phyloP scores from a whole-genome alignment of 2,113 vertebrate species.

The Pholis gunnellus region DNA sequence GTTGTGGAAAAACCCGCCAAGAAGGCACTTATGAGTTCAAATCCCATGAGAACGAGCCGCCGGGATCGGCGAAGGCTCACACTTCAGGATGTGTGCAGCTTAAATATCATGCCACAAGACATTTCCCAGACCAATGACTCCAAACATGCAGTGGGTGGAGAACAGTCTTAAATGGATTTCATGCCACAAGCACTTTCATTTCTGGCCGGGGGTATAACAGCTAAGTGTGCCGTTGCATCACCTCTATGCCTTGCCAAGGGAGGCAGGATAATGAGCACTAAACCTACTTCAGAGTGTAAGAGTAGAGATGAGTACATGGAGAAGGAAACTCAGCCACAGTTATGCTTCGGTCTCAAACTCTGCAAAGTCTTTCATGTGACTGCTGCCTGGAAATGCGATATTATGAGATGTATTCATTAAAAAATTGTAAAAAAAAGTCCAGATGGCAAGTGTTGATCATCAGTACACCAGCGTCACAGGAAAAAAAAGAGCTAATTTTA shows the following conservation, averaged over 20 bases:
- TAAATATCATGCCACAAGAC: constrained; percentile 70
- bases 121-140: constrained; percentile 68
- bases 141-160: constrained; percentile 46
- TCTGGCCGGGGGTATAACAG: constrained; percentile 51
- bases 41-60: constrained; percentile 42
- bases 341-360: constrained; percentile 24
- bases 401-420: constrained; percentile 13
- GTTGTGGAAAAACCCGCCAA: constrained; percentile 61
- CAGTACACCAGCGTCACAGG: constrained; percentile 25
- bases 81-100: constrained; percentile 56
- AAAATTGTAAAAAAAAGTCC: constrained; percentile 3
- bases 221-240: constrained; percentile 50
- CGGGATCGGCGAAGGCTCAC: constrained; percentile 41
- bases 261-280: constrained; percentile 70
- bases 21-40: constrained; percentile 71
- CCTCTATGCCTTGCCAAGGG: constrained; percentile 58
- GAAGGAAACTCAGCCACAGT: constrained; percentile 6
- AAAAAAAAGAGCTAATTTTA: constrained; percentile 44
- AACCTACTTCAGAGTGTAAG: constrained; percentile 49
- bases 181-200: constrained; percentile 67
- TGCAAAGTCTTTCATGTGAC: constrained; percentile 7
- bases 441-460: constrained; percentile 48
- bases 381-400: constrained; percentile 25
- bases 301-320: constrained; percentile 38
- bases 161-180: constrained; percentile 70